These are phyloP conservation scores for Aelia acuminata DNA, from an alignment of 2,888 invertebrate genomes.

Conservation along the genomic window DNA sequence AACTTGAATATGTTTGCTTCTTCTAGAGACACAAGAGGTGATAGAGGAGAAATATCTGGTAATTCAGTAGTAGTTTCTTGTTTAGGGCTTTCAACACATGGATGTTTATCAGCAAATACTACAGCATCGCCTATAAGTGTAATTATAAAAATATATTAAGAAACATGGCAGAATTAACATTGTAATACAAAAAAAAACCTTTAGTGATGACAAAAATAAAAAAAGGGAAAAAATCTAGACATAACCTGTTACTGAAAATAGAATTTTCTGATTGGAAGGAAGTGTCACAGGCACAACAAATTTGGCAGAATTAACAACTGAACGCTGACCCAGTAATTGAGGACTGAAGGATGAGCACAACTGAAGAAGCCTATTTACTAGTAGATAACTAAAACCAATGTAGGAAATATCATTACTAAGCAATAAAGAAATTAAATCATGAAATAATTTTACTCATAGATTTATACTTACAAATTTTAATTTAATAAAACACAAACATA, in stretches of 20 bases:
- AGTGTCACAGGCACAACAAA: conserved; percentile 60
- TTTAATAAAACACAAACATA: neutral
- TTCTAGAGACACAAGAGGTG: conserved; percentile 78
- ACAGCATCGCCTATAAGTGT: conserved; percentile 51
- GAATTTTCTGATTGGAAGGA: conserved; percentile 12
- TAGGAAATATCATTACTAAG: neutral
- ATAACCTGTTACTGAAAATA: conserved; percentile 51
- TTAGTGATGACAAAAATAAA: neutral
- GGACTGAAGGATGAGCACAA: conserved; percentile 71
- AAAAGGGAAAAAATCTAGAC: neutral
- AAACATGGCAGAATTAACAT: neutral
- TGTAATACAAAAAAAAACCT: neutral
- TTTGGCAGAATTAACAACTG: conserved; percentile 49
- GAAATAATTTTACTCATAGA: neutral
- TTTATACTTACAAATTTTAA: neutral
- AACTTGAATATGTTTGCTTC: conserved; percentile 77
- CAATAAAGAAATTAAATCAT: neutral
- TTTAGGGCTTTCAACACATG: neutral
- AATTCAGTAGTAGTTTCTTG: conserved; percentile 68
- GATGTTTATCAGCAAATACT: conserved; percentile 27
- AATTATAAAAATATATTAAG: neutral
- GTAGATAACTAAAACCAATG: conserved; percentile 74
- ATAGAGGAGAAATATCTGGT: conserved; percentile 83
- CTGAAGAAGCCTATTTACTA: conserved; percentile 69
- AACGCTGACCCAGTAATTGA: conserved; percentile 61